Evolutionary conservation across 2,888 invertebrate species (phyloP).

Genomic region (Nemotelus pantherinus): DNA sequence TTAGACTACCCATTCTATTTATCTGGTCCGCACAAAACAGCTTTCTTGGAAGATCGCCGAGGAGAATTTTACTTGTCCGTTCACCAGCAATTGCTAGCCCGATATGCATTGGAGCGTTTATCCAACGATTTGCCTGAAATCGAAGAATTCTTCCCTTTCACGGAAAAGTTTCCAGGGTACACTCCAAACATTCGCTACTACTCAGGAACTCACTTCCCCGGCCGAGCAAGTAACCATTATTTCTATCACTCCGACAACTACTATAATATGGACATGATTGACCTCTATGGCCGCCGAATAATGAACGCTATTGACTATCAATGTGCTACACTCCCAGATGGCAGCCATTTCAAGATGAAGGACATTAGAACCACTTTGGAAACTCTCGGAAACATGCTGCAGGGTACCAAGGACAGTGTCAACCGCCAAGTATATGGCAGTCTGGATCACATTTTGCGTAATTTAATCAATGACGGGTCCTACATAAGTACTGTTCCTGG

Average conservation of each 20-base stretch:
- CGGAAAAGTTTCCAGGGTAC: constrained; percentile 70
- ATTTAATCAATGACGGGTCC: constrained; percentile 67
- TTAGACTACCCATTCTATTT: constrained; percentile 78
- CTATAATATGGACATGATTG: constrained; percentile 61
- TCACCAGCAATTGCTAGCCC: constrained; percentile 66
- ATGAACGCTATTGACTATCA: constrained; percentile 71
- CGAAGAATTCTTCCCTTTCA: constrained; percentile 68
- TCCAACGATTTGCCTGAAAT: constrained; percentile 76
- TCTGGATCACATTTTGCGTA: constrained; percentile 66
- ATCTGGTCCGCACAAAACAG: constrained; percentile 64
- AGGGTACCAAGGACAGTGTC: constrained; percentile 67
- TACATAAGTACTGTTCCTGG: constrained; percentile 58
- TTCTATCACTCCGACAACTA: constrained; percentile 62
- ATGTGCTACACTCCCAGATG: constrained; percentile 63
- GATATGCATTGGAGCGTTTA: constrained; percentile 70
- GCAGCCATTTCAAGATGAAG: constrained; percentile 58
- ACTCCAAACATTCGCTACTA: constrained; percentile 71
- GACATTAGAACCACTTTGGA: constrained; percentile 62
- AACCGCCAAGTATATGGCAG: constrained; percentile 68
- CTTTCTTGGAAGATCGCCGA: constrained; percentile 61
- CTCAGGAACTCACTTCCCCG: constrained; percentile 74
- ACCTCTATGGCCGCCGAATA: constrained; percentile 69
- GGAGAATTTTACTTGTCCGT: constrained; percentile 66
- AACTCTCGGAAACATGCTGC: constrained; percentile 68
- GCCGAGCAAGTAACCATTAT: constrained; percentile 69